Percentiles rank a stretch among this genome's conserved stretches.
phyloP scores from a whole-genome alignment of 2,797 vertebrate genomes.

The Odontamblyopus lacepedii region DNA sequence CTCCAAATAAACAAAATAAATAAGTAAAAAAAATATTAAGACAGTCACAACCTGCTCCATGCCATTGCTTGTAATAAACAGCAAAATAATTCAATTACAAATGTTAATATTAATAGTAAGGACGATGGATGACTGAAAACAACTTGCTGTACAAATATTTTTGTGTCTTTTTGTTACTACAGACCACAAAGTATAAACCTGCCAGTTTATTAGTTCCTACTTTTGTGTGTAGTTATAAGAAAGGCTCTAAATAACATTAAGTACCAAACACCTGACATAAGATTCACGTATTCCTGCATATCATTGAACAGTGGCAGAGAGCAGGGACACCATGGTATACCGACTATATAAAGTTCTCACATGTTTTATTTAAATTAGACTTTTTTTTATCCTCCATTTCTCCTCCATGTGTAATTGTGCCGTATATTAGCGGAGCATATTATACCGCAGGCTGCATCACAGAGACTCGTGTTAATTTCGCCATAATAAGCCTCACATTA shows the following conservation, averaged over 20 bases:
- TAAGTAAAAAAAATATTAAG: too few relatives aligned
- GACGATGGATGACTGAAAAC: neutral
- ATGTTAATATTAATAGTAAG: too few relatives aligned
- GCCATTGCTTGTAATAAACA: neutral
- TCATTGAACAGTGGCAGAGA: neutral
- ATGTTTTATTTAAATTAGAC: neutral
- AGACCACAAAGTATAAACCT: neutral
- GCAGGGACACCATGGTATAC: neutral
- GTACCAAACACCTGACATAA: neutral
- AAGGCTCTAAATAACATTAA: neutral
- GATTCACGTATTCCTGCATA: neutral
- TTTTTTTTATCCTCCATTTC: constrained; percentile 19
- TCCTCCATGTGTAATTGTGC: constrained; percentile 10
- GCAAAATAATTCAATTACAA: too few relatives aligned
- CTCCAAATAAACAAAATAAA: too few relatives aligned
- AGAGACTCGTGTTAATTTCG: constrained; percentile 60
- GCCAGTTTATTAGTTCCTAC: neutral
- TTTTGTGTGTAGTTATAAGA: neutral
- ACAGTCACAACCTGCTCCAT: neutral
- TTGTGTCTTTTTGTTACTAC: neutral
- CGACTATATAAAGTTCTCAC: neutral
- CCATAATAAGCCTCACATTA: constrained; percentile 63
- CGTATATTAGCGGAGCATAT: constrained; percentile 47
- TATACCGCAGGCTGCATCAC: constrained; percentile 42
- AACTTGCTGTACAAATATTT: neutral